Percentiles rank a stretch among this genome's conserved stretches.
Evolutionary conservation across 2,797 vertebrate species (phyloP).

Genomic region (Pseudocheirus occidentalis): DNA sequence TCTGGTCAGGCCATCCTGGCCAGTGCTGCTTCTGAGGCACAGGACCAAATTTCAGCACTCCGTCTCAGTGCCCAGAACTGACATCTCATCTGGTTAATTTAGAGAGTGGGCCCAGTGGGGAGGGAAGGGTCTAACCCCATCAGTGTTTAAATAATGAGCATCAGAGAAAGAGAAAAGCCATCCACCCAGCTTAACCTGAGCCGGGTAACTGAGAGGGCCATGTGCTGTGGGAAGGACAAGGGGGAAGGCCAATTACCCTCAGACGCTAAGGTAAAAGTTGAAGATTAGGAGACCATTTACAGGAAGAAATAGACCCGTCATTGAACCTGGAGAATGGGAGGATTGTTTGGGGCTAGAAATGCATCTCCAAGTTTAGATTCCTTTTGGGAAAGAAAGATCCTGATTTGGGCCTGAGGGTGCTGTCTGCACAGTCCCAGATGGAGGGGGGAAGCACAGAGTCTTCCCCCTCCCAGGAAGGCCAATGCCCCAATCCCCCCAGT

Average conservation of each 20-base stretch:
- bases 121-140: conserved; percentile 42
- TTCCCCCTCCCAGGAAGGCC: too few species aligned
- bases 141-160: conserved; percentile 67
- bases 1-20: too few species aligned
- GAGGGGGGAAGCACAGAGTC: neutral
- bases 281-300: conserved; percentile 78
- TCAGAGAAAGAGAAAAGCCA: conserved; percentile 69
- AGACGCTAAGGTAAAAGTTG: conserved; percentile 75
- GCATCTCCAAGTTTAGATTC: conserved; percentile 74
- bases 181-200: conserved; percentile 72
- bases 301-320: conserved; percentile 79
- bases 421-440: neutral
- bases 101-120: conserved; percentile 57
- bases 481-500: neutral
- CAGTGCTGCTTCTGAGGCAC: too few species aligned
- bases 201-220: conserved; percentile 77
- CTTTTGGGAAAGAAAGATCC: conserved; percentile 74
- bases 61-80: neutral
- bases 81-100: conserved; percentile 41
- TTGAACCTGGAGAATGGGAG: conserved; percentile 79
- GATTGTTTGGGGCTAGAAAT: conserved; percentile 79
- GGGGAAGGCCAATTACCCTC: conserved; percentile 71
- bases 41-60: neutral
- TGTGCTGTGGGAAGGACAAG: conserved; percentile 71
- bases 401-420: conserved; percentile 65